Conservation (phyloP, 2,113 vertebrate genomes). For the Peromyscus maniculatus region DNA sequence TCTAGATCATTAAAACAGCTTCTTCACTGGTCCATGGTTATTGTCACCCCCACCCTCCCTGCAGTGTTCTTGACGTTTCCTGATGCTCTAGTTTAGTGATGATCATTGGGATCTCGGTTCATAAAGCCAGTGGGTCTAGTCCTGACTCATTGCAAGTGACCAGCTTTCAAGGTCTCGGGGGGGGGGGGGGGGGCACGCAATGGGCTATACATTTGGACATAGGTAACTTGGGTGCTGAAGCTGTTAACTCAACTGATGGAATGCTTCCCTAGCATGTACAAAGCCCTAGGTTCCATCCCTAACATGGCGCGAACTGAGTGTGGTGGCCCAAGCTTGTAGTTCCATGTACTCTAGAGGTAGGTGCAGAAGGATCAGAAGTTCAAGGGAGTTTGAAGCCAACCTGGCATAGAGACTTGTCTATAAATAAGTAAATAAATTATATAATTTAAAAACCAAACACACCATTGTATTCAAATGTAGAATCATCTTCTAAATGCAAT, state of each 20-base stretch:
- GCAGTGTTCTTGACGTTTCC: not conserved
- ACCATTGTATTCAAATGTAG: not conserved
- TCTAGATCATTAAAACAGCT: not conserved
- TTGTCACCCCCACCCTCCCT: rapidly evolving
- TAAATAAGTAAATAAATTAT: not conserved
- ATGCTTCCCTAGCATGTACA: not conserved
- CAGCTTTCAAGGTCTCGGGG: not conserved
- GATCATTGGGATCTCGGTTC: no score
- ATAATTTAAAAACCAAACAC: not conserved
- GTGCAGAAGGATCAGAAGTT: not conserved
- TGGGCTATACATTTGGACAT: not conserved
- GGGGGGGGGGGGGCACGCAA: not conserved
- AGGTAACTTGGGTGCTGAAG: not conserved
- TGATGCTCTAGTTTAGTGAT: not conserved
- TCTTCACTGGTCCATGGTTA: not conserved
- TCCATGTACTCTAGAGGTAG: not conserved
- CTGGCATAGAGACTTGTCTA: not conserved
- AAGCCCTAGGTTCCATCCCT: not conserved
- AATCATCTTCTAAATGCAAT: slow-evolving; percentile 12
- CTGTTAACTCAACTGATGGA: not conserved
- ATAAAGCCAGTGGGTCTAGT: not conserved
- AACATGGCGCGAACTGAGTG: not conserved
- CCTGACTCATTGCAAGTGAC: not conserved
- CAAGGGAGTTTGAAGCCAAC: not conserved
- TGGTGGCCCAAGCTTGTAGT: not conserved